Evolutionary conservation across 2,888 invertebrate species (phyloP).

Genomic region (Philaethria dido): DNA sequence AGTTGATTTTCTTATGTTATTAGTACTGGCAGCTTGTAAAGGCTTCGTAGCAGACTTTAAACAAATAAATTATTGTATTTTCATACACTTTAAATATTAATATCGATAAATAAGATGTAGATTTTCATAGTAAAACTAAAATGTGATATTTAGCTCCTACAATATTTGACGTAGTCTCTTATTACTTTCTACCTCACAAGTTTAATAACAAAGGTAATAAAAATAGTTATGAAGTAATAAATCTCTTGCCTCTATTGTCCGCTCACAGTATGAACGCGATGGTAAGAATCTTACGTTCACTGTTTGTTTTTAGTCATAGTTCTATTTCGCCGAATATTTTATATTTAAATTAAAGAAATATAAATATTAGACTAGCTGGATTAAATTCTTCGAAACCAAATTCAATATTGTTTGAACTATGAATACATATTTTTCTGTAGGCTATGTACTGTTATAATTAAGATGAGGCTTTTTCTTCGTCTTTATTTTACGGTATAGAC

Average conservation of each 20-base stretch:
- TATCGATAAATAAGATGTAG: no score
- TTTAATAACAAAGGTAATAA: no score
- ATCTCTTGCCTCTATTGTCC: background rate
- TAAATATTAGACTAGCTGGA: background rate
- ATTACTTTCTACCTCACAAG: no score
- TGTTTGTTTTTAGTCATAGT: background rate
- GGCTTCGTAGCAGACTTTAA: background rate
- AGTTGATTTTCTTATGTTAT: constrained; percentile 7
- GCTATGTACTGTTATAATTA: background rate
- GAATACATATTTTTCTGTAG: background rate
- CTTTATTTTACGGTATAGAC: no score
- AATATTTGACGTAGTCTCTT: no score
- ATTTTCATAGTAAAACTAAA: no score
- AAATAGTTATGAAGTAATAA: no score
- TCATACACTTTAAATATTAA: no score
- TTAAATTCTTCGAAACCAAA: background rate
- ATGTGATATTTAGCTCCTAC: no score
- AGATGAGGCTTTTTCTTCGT: no score
- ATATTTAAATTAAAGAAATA: background rate
- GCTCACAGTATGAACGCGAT: no score
- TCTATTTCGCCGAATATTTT: background rate
- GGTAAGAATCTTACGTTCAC: background rate
- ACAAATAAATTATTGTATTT: no score
- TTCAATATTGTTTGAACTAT: background rate
- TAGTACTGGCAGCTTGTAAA: background rate